Base-by-base conservation (phyloP, 2,888 invertebrate species). In the Serrognathus titanus region DNA sequence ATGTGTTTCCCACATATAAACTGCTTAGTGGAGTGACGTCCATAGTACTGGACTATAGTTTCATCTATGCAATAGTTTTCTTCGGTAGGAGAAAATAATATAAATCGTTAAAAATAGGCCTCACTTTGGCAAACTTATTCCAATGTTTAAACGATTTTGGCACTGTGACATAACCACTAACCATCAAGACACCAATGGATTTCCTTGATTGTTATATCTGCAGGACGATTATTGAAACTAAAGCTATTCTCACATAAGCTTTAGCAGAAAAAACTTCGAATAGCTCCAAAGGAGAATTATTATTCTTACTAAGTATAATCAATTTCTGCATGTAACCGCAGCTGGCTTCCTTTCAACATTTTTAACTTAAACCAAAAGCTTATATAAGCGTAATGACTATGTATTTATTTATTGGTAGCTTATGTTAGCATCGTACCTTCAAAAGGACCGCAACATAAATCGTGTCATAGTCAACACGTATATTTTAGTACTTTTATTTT, bases 11-110 rank as follows among this genome's bases (percentile, higher is more conserved):
- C 64, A 8, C 57, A 57, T 55, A 67, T 68, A 59, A 63, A 62
- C 52, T 66, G 63, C 35, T 68, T 66, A 56, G 64, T 64, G 45
- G 63, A 65, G 62, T 67, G 64, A 50, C 67, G 59, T 38, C 66
- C 70, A 63, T 66, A 74, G 51, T 74, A 72, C 24, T 69, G 67
- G 24, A 69, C 62, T 69, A 72, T 70, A 5, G 66, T 60, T 57
- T 72, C 71, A 60, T 71, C 72, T 57, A 70, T 55, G 57, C 66
- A 64, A 53, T 64, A 59, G 54, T 66, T 51, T 55, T 68, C 61
- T 61, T 69, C 69, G 53, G 63, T 48, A 47, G 62, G 61, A 56
- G 63, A 53, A 63, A 60, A 61, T 53, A 64, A 54, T 20, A 61
- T 10, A 58, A 61, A 65, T 51, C 56, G 56, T 40, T 50, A 48